Base-by-base conservation (phyloP, 2,888 invertebrate species). In the Xiphydria camelus region DNA sequence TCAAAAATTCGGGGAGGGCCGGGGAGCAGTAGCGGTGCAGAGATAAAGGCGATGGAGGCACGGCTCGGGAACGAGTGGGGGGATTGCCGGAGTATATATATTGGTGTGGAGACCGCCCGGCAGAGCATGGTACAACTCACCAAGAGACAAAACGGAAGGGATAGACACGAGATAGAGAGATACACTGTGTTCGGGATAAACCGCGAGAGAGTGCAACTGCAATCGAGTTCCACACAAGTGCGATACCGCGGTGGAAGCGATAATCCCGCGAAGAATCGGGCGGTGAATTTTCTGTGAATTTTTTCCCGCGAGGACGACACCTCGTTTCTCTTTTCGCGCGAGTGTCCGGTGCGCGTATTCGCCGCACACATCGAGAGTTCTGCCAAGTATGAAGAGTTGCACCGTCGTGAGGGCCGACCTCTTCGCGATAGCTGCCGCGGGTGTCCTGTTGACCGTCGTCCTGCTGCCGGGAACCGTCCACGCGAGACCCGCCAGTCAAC, bases 101-200 rank as follows among this genome's bases (percentile, higher is more conserved):
- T 66, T 59, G 59, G 67, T n/a, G n/a, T n/a, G n/a, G n/a, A n/a
- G 66, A 64, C 57, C 68, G 55, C 49, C 52, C 57, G 60, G 63
- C 62, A 26, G n/a, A 63, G 61, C 61, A 62, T 62, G 66, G 59
- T 71, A 72, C 70, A 72, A 68, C 72, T 71, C 68, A 64, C 57
- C 62, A 64, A 63, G 59, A 69, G 66, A 64, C 65, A 68, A 72
- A 65, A 69, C 62, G 59, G 62, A 63, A 56, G 59, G 58, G 59
- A 49, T 10, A 26, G 10, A 26, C 26, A 26, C 14, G 26, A 25
- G 9, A 26, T 5, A n/a, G n/a, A n/a, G 23, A 23, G 23, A 23
- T n/a, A 26, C 4, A 22, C 3, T 12, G 14, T 3, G 7, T 26
- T 26, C 4, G 3, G 10, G 15, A 20, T 18, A 18, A 15, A 15